These are phyloP conservation scores for Meta bourneti DNA, from an alignment of 2,888 invertebrate species.

Conservation along the genomic window DNA sequence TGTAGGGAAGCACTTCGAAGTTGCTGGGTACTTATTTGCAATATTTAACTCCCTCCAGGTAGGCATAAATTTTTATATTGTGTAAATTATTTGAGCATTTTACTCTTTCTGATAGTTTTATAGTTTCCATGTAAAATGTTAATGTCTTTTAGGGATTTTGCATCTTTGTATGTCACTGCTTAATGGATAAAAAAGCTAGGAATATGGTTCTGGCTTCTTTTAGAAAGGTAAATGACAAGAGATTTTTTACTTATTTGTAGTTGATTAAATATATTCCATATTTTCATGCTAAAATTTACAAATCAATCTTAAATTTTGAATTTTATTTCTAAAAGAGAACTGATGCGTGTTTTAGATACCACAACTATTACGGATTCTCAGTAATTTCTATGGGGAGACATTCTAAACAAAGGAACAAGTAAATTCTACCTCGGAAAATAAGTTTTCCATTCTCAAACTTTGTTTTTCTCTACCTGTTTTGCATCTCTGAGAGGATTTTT, in stretches of 20 bases:
- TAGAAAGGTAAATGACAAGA: slow-evolving; percentile 45
- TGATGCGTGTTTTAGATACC: no score
- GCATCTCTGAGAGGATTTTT: no score
- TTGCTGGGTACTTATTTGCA: slow-evolving; percentile 76
- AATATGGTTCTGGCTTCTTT: slow-evolving; percentile 61
- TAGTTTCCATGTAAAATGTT: not conserved
- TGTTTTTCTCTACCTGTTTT: not conserved
- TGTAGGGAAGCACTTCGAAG: slow-evolving; percentile 61
- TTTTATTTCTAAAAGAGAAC: not conserved
- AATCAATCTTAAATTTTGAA: no score
- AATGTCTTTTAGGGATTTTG: slow-evolving; percentile 60
- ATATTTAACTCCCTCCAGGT: slow-evolving; percentile 77
- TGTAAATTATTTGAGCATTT: not conserved
- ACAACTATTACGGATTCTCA: no score
- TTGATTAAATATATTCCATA: no score
- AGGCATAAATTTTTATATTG: not conserved
- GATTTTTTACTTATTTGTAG: not conserved
- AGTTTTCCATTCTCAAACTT: no score
- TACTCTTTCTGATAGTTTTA: not conserved
- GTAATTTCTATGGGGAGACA: not conserved
- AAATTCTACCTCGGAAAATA: no score
- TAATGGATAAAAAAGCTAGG: slow-evolving; percentile 72
- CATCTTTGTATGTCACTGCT: slow-evolving; percentile 69
- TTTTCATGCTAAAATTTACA: no score
- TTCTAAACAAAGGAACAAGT: no score